Percentiles rank a stretch among this genome's conserved stretches.
Conservation (phyloP, 1,140 invertebrate species). For the Hesperophylax magnus region DNA sequence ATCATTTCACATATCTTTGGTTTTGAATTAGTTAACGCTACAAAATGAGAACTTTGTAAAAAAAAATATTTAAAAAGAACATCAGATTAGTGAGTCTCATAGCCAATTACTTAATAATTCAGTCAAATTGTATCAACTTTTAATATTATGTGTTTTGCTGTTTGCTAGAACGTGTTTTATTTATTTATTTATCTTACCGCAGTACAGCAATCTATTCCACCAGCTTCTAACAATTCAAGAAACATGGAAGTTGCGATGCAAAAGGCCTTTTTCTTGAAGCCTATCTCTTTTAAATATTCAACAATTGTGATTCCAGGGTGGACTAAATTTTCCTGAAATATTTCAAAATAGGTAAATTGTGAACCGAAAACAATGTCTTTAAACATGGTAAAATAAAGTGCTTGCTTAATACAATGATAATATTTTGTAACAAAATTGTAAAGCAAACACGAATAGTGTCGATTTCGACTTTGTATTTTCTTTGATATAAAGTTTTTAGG, state of each 20-base stretch:
- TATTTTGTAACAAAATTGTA: neutral
- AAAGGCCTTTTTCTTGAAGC: conserved; percentile 67
- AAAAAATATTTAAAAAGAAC: too few relatives aligned
- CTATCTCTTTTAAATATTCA: conserved; percentile 65
- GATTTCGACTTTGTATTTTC: neutral
- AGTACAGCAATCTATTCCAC: conserved; percentile 60
- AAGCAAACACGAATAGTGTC: neutral
- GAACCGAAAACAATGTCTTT: neutral
- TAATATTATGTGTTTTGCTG: too few relatives aligned
- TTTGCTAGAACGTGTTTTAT: too few relatives aligned
- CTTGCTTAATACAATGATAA: neutral
- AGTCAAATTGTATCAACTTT: too few relatives aligned
- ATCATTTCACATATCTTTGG: too few relatives aligned
- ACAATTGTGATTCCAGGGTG: conserved; percentile 63
- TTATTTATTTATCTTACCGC: conserved; percentile 54
- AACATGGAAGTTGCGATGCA: conserved; percentile 60
- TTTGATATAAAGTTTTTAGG: neutral
- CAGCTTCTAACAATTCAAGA: conserved; percentile 53
- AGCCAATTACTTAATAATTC: too few relatives aligned
- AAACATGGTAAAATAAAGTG: neutral
- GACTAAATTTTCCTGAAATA: conserved; percentile 64
- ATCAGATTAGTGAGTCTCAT: too few relatives aligned
- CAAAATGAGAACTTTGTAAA: too few relatives aligned
- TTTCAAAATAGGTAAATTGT: neutral
- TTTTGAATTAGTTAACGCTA: too few relatives aligned